phyloP scores from a whole-genome alignment of 2,888 invertebrate species.

The Ferrisia virgata region DNA sequence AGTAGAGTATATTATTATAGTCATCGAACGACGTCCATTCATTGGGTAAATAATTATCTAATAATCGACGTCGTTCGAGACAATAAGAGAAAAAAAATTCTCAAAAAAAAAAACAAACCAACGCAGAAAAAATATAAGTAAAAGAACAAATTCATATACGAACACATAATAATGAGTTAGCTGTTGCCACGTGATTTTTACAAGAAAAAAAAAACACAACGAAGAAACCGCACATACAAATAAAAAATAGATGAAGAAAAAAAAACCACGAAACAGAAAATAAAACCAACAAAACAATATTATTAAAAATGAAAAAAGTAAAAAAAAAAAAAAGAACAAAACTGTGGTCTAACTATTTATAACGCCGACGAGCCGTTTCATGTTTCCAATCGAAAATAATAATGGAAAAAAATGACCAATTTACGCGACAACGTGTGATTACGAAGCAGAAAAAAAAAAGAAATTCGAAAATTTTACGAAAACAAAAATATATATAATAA shows the following conservation, averaged over 20 bases:
- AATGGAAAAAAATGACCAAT: neutral
- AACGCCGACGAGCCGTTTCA: neutral
- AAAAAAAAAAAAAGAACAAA: too few relatives aligned
- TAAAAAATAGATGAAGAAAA: neutral
- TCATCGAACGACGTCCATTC: constrained; percentile 16
- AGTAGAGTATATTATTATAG: too few relatives aligned
- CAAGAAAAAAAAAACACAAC: constrained; percentile 38
- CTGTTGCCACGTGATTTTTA: constrained; percentile 40
- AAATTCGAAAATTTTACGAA: constrained; percentile 22
- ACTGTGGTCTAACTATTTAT: constrained; percentile 29
- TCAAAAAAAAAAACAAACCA: neutral
- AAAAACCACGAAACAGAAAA: constrained; percentile 34
- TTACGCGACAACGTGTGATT: constrained; percentile 12
- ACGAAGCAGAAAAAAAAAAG: neutral
- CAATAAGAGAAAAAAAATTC: neutral
- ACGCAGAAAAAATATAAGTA: neutral
- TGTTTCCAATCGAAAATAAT: neutral
- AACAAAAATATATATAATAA: neutral
- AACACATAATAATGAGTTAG: constrained; percentile 43
- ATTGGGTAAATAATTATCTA: neutral
- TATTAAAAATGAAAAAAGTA: neutral
- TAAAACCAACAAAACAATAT: constrained; percentile 2
- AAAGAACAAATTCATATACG: constrained; percentile 32
- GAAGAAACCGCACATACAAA: constrained; percentile 37
- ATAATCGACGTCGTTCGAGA: neutral